Percentiles rank a stretch among this genome's conserved stretches.
Evolutionary conservation across 2,888 invertebrate species (phyloP).

Genomic region (Deroplatys truncata): DNA sequence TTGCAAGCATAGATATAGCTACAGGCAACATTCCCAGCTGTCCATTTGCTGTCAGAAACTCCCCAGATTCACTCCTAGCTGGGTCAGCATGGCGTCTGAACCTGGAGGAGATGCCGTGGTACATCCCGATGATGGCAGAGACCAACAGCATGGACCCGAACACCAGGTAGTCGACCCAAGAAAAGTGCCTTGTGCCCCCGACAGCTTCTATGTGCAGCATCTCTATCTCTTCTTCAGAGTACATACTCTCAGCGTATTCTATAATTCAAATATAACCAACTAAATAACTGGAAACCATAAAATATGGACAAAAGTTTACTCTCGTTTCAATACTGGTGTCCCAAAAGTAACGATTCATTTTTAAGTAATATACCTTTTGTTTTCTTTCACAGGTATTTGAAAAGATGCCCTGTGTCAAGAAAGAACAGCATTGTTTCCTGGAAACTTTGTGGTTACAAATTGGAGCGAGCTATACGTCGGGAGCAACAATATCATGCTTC

Average conservation of each 20-base stretch:
- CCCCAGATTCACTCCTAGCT: conserved; percentile 30
- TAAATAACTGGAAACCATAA: too few species aligned
- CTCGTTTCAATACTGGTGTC: too few species aligned
- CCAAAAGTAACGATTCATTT: too few species aligned
- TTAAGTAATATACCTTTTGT: too few species aligned
- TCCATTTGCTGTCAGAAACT: conserved; percentile 44
- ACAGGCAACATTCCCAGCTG: conserved; percentile 46
- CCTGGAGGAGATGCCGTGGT: conserved; percentile 38
- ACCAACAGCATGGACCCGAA: conserved; percentile 40
- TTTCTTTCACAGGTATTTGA: too few species aligned
- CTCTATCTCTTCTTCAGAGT: background rate
- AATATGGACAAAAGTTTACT: too few species aligned
- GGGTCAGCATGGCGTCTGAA: conserved; percentile 24
- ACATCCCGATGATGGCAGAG: conserved; percentile 42
- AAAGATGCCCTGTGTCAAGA: too few species aligned
- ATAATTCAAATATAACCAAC: too few species aligned
- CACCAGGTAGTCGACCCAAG: conserved; percentile 41
- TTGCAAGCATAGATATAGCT: conserved; percentile 48
- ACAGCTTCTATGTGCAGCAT: background rate
- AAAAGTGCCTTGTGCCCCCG: conserved; percentile 32
- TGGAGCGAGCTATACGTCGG: too few species aligned
- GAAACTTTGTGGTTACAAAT: too few species aligned
- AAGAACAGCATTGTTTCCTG: too few species aligned
- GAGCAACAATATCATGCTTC: too few species aligned
- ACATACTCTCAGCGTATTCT: background rate